phyloP scores from a whole-genome alignment of 2,797 vertebrate species.

The Pygocentrus nattereri region DNA sequence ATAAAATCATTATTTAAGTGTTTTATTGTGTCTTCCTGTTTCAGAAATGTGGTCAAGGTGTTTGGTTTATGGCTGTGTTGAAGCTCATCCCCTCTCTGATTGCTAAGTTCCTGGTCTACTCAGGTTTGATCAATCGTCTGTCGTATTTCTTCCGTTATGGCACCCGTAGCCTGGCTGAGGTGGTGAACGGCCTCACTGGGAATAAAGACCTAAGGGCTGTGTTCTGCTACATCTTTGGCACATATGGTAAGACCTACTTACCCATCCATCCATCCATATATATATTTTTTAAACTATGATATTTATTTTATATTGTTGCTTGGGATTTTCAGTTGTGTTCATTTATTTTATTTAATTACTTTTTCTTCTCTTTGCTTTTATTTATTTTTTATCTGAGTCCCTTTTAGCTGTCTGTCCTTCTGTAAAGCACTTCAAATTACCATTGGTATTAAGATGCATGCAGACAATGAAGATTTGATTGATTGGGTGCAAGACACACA shows the following conservation, averaged over 20 bases:
- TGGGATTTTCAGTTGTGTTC: not conserved
- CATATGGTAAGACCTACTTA: conserved; percentile 85
- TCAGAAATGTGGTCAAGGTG: conserved; percentile 44
- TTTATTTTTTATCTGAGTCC: too few species aligned
- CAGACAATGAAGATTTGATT: too few species aligned
- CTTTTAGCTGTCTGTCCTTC: too few species aligned
- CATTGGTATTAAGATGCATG: too few species aligned
- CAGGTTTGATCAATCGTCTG: conserved; percentile 75
- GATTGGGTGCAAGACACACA: too few species aligned
- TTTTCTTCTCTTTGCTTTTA: too few species aligned
- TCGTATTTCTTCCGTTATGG: conserved; percentile 82
- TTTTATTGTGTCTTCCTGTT: not conserved
- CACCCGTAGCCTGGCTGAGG: conserved; percentile 79
- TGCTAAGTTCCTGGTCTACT: conserved; percentile 74
- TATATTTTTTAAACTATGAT: not conserved
- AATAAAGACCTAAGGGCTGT: conserved; percentile 86
- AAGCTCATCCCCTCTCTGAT: conserved; percentile 79
- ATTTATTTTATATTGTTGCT: not conserved
- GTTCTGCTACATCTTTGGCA: conserved; percentile 87
- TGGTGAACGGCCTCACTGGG: conserved; percentile 81
- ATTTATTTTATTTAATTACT: too few species aligned
- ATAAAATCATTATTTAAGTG: not conserved
- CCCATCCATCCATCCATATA: too few species aligned
- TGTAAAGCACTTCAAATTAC: too few species aligned
- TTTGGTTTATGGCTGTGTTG: conserved; percentile 67